Evolutionary conservation across 2,888 invertebrate genomes (phyloP).

Genomic region (Acleris emargana): DNA sequence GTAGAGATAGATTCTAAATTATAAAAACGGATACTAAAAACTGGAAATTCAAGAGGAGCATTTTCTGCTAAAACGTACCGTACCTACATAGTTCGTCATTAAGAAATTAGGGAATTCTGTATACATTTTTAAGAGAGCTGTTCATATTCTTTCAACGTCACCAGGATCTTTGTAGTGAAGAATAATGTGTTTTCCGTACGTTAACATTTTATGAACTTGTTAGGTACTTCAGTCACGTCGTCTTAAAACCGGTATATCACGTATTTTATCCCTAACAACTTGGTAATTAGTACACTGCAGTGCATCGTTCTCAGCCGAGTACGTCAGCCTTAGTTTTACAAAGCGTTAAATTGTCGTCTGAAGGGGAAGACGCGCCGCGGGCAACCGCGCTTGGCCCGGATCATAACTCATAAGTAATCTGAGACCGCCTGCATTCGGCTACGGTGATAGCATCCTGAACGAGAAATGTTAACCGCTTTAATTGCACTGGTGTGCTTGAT

Average conservation of each 20-base stretch:
- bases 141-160: too few relatives aligned
- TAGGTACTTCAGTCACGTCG: too few relatives aligned
- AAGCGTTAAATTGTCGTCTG: conserved; percentile 38
- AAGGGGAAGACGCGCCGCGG: conserved; percentile 52
- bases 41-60: too few relatives aligned
- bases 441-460: conserved; percentile 61
- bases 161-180: too few relatives aligned
- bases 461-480: conserved; percentile 34
- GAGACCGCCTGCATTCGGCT: conserved; percentile 64
- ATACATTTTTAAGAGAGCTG: too few relatives aligned
- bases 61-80: too few relatives aligned
- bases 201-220: too few relatives aligned
- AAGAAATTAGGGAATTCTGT: too few relatives aligned
- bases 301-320: conserved; percentile 7
- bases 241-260: neutral
- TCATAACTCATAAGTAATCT: conserved; percentile 75
- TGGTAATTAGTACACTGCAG: neutral
- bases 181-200: too few relatives aligned
- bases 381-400: conserved; percentile 61
- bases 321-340: conserved; percentile 26
- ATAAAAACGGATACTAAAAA: too few relatives aligned
- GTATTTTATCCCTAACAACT: neutral
- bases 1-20: too few relatives aligned
- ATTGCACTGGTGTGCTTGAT: conserved; percentile 26
- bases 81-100: too few relatives aligned